Conservation (phyloP, 1,140 invertebrate genomes). For the Lepidotrigona ventralis region DNA sequence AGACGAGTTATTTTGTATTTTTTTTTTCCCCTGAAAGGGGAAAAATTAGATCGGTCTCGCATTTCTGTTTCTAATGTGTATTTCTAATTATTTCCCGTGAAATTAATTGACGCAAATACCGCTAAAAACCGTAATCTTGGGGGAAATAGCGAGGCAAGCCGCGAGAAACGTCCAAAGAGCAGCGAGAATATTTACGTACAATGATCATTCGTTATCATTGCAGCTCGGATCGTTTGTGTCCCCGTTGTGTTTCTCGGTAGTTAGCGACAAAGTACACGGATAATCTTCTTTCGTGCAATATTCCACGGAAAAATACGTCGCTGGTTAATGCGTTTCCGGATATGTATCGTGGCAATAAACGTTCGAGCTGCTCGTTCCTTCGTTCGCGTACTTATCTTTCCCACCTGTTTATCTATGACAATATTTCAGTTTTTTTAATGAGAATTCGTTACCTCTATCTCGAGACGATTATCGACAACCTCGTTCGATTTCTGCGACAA, state of each 20-base stretch:
- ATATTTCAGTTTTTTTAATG: not conserved
- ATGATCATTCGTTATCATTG: conserved; percentile 32
- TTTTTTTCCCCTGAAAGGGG: not conserved
- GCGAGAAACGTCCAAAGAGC: not conserved
- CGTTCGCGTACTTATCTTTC: not conserved
- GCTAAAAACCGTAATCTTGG: not conserved
- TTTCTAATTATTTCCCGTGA: not conserved
- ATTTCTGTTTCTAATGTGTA: not conserved
- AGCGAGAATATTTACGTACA: conserved; percentile 1
- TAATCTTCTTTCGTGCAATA: conserved; percentile 25
- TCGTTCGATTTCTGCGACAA: not conserved
- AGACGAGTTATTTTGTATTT: not conserved
- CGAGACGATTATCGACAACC: not conserved
- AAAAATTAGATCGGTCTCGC: not conserved
- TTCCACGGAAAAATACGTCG: conserved; percentile 11
- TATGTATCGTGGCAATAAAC: conserved; percentile 15
- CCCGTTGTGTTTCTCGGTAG: conserved; percentile 14
- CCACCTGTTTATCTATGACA: not conserved
- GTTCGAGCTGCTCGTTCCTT: not conserved
- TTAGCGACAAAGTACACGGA: conserved; percentile 25
- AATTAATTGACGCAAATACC: not conserved
- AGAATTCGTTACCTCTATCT: not conserved
- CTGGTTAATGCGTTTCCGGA: conserved; percentile 11
- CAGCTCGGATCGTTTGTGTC: not conserved
- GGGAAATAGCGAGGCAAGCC: not conserved